phyloP scores from a whole-genome alignment of 2,797 vertebrate species.

The Leptodactylus fallax region DNA sequence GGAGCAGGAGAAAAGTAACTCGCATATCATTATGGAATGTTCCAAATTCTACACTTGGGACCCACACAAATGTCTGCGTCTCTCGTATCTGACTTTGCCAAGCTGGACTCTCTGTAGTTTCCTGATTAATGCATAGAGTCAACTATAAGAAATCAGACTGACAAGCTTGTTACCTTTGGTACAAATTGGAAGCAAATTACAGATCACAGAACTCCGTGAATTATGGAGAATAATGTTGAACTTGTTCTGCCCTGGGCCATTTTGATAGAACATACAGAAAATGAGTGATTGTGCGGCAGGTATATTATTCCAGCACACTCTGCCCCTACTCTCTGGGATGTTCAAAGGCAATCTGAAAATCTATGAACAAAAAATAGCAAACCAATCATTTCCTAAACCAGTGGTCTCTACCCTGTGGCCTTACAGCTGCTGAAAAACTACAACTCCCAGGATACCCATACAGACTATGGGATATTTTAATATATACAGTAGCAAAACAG shows the following conservation, averaged over 20 bases:
- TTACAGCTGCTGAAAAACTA: not conserved
- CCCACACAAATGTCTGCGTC: conserved; percentile 31
- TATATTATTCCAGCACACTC: not conserved
- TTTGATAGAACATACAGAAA: conserved; percentile 25
- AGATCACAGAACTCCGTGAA: conserved; percentile 18
- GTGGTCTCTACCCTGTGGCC: not conserved
- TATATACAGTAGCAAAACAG: not conserved
- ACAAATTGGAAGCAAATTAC: conserved; percentile 50
- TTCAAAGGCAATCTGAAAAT: not conserved
- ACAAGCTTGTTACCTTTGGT: conserved; percentile 35
- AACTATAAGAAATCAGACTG: conserved; percentile 24
- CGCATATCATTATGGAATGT: conserved; percentile 44
- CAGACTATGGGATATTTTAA: not conserved
- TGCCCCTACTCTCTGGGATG: not conserved
- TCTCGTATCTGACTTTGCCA: conserved; percentile 43
- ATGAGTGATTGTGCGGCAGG: conserved; percentile 24
- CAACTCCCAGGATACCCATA: not conserved
- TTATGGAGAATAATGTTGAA: conserved; percentile 41
- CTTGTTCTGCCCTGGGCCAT: conserved; percentile 23
- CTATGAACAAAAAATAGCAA: not conserved
- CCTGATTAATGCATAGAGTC: conserved; percentile 45
- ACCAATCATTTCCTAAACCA: not conserved
- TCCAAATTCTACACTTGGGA: conserved; percentile 52
- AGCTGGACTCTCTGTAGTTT: conserved; percentile 34
- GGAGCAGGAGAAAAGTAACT: conserved; percentile 37